A percentile compares a stretch with the other conserved stretches of the same genome.
phyloP scores from a whole-genome alignment of 2,888 invertebrate species.

The Meghimatium bilineatum region DNA sequence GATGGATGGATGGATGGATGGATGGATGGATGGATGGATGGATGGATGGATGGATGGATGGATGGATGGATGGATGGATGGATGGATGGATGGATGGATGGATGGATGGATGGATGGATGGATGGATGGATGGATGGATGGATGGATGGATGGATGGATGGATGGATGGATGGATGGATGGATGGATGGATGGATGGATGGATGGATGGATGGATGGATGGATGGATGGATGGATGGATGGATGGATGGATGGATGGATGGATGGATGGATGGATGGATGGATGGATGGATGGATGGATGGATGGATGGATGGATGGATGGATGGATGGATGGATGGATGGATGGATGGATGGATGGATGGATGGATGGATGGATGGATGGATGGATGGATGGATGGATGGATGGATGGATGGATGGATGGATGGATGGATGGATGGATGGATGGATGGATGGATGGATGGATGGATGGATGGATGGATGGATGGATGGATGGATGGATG shows the following conservation, averaged over 20 bases:
- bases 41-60: constrained; percentile 8
- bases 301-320: constrained; percentile 1
- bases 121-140: not conserved
- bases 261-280: not conserved
- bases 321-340: constrained; percentile 11
- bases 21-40: constrained; percentile 11
- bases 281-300: not conserved
- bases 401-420: not conserved
- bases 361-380: not conserved
- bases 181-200: constrained; percentile 11
- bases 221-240: not conserved
- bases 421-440: not conserved
- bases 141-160: constrained; percentile 2
- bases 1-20: not conserved
- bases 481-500: not conserved
- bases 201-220: not conserved
- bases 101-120: not conserved
- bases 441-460: not conserved
- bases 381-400: not conserved
- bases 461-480: not conserved
- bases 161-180: constrained; percentile 11
- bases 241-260: not conserved
- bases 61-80: not conserved
- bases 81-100: not conserved
- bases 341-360: constrained; percentile 2